These are phyloP conservation scores for Papilio dardanus DNA, from an alignment of 1,140 invertebrate species.

Conservation along the genomic window DNA sequence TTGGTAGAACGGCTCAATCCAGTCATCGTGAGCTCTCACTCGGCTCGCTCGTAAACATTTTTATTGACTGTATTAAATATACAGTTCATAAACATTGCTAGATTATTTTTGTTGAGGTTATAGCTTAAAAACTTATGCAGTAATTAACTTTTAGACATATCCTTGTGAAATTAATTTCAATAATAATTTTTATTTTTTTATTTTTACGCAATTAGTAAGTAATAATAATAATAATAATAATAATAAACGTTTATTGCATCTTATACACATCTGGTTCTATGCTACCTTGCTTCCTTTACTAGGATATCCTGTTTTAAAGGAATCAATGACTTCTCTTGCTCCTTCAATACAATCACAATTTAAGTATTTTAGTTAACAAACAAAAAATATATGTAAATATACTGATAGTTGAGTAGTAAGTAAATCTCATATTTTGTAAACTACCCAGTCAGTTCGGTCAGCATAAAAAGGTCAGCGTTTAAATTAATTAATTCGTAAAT, in stretches of 20 bases:
- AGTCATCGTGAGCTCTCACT: slow-evolving; percentile 37
- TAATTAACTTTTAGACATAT: background rate
- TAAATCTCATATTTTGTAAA: background rate
- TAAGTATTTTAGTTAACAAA: no score
- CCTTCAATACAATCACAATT: no score
- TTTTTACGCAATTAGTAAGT: no score
- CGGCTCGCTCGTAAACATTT: slow-evolving; percentile 24
- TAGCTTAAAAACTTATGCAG: background rate
- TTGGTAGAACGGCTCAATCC: slow-evolving; percentile 34
- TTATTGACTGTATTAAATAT: slow-evolving; percentile 11
- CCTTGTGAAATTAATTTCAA: background rate
- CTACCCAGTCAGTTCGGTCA: background rate
- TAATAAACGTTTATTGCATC: no score
- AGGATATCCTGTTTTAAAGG: no score
- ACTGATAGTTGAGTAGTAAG: background rate
- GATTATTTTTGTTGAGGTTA: background rate
- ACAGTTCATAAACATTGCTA: background rate
- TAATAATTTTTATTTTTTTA: no score
- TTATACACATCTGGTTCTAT: no score
- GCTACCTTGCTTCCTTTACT: no score
- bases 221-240: no score
- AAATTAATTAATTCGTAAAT: background rate
- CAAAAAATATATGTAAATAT: no score
- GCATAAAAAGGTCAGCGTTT: background rate
- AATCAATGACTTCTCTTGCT: no score